phyloP scores from a whole-genome alignment of 2,888 invertebrate genomes.

The Macaria liturata region DNA sequence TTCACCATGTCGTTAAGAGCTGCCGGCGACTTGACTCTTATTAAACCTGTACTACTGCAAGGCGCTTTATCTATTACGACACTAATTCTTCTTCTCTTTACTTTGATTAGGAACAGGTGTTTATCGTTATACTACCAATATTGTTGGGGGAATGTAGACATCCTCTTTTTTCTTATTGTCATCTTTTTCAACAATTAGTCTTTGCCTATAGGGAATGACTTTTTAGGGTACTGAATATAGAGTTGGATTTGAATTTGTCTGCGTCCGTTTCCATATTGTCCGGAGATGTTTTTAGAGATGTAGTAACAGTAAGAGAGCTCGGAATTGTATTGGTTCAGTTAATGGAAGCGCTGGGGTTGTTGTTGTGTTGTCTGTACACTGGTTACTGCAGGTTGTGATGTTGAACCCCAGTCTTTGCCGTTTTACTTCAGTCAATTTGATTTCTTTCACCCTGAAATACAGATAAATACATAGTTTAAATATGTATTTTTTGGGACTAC shows the following conservation, averaged over 20 bases:
- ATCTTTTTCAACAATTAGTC: slow-evolving; percentile 59
- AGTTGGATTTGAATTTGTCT: slow-evolving; percentile 46
- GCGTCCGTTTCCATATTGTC: slow-evolving; percentile 42
- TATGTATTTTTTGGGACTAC: no score
- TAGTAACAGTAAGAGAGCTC: slow-evolving; percentile 73
- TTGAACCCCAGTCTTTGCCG: slow-evolving; percentile 57
- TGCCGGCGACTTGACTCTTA: slow-evolving; percentile 73
- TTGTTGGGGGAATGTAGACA: slow-evolving; percentile 67
- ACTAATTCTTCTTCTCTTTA: slow-evolving; percentile 54
- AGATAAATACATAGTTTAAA: not conserved
- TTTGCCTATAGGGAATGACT: slow-evolving; percentile 55
- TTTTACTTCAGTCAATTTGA: slow-evolving; percentile 64
- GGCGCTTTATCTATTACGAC: slow-evolving; percentile 41
- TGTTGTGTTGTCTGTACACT: slow-evolving; percentile 12
- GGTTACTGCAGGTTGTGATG: slow-evolving; percentile 39
- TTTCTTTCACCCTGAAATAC: slow-evolving; percentile 70
- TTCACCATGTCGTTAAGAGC: slow-evolving; percentile 72
- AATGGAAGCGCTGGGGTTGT: slow-evolving; percentile 34
- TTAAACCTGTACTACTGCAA: slow-evolving; percentile 38
- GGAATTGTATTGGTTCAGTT: slow-evolving; percentile 69
- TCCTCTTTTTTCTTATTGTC: slow-evolving; percentile 55
- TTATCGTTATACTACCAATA: slow-evolving; percentile 75
- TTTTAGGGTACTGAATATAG: slow-evolving; percentile 50
- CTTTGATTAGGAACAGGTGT: slow-evolving; percentile 60
- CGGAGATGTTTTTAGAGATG: slow-evolving; percentile 45